Evolutionary conservation across 2,888 invertebrate genomes (phyloP).

Genomic region (Cephus sareptanus): DNA sequence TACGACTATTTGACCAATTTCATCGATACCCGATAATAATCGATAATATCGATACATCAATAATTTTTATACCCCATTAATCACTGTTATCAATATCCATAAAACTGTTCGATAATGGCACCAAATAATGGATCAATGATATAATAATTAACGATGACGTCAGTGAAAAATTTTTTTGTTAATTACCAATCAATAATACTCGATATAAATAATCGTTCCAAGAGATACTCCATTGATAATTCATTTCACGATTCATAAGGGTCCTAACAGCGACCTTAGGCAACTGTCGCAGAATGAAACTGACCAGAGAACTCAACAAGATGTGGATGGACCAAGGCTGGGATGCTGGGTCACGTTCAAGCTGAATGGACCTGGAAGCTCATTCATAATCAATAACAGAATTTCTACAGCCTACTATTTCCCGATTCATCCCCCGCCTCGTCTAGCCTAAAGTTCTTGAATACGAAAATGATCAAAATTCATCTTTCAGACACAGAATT

Average conservation of each 20-base stretch:
- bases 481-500: background rate
- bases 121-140: background rate
- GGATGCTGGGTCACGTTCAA: slow-evolving; percentile 49
- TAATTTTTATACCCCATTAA: background rate
- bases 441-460: background rate
- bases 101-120: background rate
- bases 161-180: background rate
- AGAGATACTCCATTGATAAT: background rate
- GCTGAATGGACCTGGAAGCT: slow-evolving; percentile 49
- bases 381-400: slow-evolving; percentile 53
- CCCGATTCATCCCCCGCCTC: background rate
- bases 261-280: slow-evolving; percentile 7
- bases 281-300: slow-evolving; percentile 16
- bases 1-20: background rate
- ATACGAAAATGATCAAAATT: background rate
- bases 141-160: background rate
- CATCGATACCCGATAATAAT: background rate
- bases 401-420: background rate
- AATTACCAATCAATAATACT: background rate
- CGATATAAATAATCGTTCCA: background rate
- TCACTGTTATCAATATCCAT: background rate
- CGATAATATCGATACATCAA: background rate
- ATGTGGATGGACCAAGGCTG: slow-evolving; percentile 42
- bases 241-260: background rate
- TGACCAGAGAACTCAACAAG: slow-evolving; percentile 22